Base-by-base conservation (phyloP, 2,113 vertebrate genomes). In the Sardina pilchardus region DNA sequence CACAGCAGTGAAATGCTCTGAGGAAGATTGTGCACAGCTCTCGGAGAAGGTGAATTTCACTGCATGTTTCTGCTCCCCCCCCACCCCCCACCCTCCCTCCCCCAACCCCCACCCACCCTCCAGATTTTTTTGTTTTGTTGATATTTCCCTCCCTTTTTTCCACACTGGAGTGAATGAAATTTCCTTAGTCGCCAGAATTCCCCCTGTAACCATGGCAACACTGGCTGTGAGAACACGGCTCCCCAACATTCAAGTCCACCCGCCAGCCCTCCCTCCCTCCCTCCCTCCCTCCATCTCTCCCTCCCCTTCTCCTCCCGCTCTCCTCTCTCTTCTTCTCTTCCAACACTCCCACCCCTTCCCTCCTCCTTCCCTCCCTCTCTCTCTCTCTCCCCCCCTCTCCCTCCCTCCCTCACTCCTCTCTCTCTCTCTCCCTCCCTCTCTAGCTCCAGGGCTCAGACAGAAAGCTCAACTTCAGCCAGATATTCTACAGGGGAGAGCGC, bases 111-210 rank as follows among this genome's bases (percentile, higher is more conserved):
- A n/a, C n/a, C n/a, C 6, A 63, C 21, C 39, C 84, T 89, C 56
- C 71, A 56, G 87, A 85, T 87, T 91, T 85, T 88, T 84, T 82
- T 90, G 90, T 89, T 91, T 91, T 95, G 92, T 93, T 95, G 88
- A 93, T 93, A 89, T 92, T 93, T 90, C 88, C 87, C 90, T 92
- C 85, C 86, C 88, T 92, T 88, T 88, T 90, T 90, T 89, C 44
- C 82, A 89, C 90, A 90, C 91, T 92, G 90, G 87, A 93, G 91
- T 95, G 94, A 95, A 95, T 95, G 93, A 95, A 95, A 95, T 94
- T 93, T 94, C 94, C 93, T 95, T 95, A 95, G 92, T 95, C 93
- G 95, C 95, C 94, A 94, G 94, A 95, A 94, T 94, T 93, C 92
- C 92, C 93, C 91, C 86, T 71, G 94, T 95, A 94, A 92, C 95